phyloP scores from a whole-genome alignment of 2,113 vertebrate species.

The Colaptes auratus region DNA sequence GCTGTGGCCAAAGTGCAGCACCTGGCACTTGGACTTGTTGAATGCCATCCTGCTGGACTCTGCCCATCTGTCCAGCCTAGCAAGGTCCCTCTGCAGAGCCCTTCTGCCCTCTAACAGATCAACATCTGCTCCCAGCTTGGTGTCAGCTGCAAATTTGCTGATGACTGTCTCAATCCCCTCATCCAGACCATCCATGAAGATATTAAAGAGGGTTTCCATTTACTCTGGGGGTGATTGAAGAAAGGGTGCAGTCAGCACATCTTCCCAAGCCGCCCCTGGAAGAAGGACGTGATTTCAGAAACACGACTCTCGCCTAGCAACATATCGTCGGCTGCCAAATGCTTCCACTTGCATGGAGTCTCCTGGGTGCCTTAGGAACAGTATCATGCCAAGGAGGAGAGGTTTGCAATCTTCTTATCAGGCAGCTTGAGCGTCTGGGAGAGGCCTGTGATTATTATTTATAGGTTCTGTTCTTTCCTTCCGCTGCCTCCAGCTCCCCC shows the following conservation, averaged over 20 bases:
- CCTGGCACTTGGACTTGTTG: too few species aligned
- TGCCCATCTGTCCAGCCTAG: too few species aligned
- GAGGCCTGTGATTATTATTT: slow-evolving; percentile 38
- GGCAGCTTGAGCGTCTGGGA: not conserved
- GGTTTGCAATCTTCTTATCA: not conserved
- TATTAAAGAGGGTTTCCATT: too few species aligned
- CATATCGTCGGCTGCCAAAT: not conserved
- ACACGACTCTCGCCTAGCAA: not conserved
- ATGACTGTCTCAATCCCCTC: too few species aligned
- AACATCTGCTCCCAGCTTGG: too few species aligned
- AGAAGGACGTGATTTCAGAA: not conserved
- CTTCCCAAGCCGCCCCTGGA: not conserved
- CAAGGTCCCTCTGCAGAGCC: too few species aligned
- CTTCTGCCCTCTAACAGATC: too few species aligned
- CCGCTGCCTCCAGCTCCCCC: slow-evolving; percentile 5
- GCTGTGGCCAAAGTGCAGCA: too few species aligned
- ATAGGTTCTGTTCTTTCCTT: slow-evolving; percentile 41
- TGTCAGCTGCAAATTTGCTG: too few species aligned
- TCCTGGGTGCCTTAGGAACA: not conserved
- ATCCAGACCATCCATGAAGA: too few species aligned
- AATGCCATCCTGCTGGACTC: too few species aligned
- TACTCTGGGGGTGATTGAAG: not conserved
- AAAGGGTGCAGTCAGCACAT: not conserved
- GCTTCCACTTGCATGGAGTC: not conserved
- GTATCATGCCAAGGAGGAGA: not conserved